phyloP scores from a whole-genome alignment of 2,797 vertebrate species.

The Agapornis canus region DNA sequence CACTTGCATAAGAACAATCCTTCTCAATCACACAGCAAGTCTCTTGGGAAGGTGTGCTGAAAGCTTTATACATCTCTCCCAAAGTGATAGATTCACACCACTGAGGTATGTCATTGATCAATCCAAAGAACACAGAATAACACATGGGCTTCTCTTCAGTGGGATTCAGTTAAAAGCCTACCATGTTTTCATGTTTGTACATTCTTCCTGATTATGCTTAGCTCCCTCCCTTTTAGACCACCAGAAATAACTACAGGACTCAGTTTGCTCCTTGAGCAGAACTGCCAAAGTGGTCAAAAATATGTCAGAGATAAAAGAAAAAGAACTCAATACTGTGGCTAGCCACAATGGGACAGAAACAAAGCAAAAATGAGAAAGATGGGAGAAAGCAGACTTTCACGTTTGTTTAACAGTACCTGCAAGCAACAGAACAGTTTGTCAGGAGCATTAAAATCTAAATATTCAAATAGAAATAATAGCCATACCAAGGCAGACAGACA shows the following conservation, averaged over 20 bases:
- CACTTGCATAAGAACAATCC: not conserved
- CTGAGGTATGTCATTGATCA: rapidly evolving
- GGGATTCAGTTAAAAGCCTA: not conserved
- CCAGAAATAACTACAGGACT: not conserved
- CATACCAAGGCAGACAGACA: not conserved
- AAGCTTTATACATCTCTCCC: not conserved
- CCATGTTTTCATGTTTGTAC: not conserved
- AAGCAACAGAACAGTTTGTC: conserved; percentile 31
- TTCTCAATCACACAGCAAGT: not conserved
- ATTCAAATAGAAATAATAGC: conserved; percentile 1
- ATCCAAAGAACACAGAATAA: not conserved
- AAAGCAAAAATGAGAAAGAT: not conserved
- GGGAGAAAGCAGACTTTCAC: conserved; percentile 18
- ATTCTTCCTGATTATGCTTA: not conserved
- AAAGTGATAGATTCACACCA: not conserved
- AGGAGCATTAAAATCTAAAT: conserved; percentile 11
- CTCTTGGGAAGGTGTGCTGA: not conserved
- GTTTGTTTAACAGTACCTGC: conserved; percentile 21
- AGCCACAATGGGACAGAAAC: not conserved
- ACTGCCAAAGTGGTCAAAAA: not conserved
- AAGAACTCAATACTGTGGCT: not conserved
- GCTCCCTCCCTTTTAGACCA: not conserved
- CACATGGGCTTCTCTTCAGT: not conserved
- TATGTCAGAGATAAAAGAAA: not conserved
- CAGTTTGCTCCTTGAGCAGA: not conserved